Percentiles rank a stretch among this genome's conserved stretches.
These are phyloP conservation scores for Acanthosoma haemorrhoidale DNA, from an alignment of 2,888 invertebrate species.

Conservation along the genomic window DNA sequence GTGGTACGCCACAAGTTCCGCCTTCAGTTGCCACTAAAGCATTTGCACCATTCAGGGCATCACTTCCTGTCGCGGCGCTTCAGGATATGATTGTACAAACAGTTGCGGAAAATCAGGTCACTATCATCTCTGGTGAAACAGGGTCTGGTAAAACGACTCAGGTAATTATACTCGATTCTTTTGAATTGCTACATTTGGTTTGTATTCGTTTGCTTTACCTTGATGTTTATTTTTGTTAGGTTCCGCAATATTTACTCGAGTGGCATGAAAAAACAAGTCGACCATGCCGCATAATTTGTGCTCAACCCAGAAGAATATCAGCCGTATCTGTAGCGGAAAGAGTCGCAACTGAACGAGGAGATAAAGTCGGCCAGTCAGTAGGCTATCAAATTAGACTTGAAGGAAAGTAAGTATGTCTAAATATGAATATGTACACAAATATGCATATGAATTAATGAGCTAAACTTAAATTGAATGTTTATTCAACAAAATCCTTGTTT, in stretches of 20 bases:
- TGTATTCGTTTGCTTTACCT: neutral
- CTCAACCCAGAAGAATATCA: conserved; percentile 86
- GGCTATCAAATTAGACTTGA: conserved; percentile 66
- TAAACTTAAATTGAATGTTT: too few species aligned
- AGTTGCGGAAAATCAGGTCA: conserved; percentile 60
- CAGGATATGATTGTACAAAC: conserved; percentile 61
- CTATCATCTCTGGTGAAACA: conserved; percentile 70
- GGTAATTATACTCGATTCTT: conserved; percentile 44
- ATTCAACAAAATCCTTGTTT: neutral
- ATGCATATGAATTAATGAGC: too few species aligned
- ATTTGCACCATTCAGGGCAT: conserved; percentile 55
- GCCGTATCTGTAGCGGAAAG: conserved; percentile 85
- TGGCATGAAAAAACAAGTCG: conserved; percentile 55
- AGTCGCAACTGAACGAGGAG: conserved; percentile 61
- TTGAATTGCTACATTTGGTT: neutral
- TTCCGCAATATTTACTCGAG: conserved; percentile 88
- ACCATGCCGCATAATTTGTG: conserved; percentile 81
- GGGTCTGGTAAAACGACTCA: conserved; percentile 95
- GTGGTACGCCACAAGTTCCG: conserved; percentile 62
- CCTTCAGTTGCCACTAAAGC: conserved; percentile 54
- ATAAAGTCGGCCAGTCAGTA: conserved; percentile 54
- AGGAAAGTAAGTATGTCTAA: conserved; percentile 52
- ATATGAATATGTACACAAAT: too few species aligned
- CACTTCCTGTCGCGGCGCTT: conserved; percentile 64
- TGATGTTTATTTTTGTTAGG: conserved; percentile 45